A percentile compares a stretch with the other conserved stretches of the same genome.
These are phyloP conservation scores for Plagodis dolabraria DNA, from an alignment of 2,888 invertebrate species.

Conservation along the genomic window DNA sequence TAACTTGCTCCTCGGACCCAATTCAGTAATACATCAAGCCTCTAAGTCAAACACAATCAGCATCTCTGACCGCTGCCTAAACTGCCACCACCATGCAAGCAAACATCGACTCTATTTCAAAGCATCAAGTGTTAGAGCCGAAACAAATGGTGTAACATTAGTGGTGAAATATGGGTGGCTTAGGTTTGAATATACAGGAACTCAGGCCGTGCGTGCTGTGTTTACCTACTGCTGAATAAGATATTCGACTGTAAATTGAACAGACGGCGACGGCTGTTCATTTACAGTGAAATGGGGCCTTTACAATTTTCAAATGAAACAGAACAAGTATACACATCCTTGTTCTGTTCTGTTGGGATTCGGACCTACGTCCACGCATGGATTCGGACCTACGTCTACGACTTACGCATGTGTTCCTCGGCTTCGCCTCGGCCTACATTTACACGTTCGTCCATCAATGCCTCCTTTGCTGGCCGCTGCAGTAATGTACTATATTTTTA, in stretches of 20 bases:
- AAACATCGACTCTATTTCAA: conserved; percentile 19
- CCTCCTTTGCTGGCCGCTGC: too few species aligned
- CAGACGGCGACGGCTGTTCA: neutral
- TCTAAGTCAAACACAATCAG: conserved; percentile 38
- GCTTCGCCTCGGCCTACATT: too few species aligned
- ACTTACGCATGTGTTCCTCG: too few species aligned
- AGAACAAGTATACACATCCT: too few species aligned
- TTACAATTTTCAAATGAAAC: too few species aligned
- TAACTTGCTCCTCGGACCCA: conserved; percentile 8
- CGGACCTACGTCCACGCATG: too few species aligned
- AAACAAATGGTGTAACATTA: conserved; percentile 3
- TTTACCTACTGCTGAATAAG: conserved; percentile 9
- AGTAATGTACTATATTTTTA: too few species aligned
- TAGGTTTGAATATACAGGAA: conserved; percentile 9
- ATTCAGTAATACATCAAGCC: conserved; percentile 38
- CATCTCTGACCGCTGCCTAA: conserved; percentile 28
- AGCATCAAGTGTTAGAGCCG: conserved; percentile 23
- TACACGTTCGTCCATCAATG: too few species aligned
- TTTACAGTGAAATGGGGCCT: neutral
- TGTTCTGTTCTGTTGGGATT: too few species aligned
- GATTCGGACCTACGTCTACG: too few species aligned
- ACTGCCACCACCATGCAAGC: conserved; percentile 5
- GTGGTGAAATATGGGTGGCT: conserved; percentile 21
- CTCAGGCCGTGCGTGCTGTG: conserved; percentile 2
- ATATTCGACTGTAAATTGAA: conserved; percentile 8